Evolutionary conservation across 2,888 invertebrate genomes (phyloP).

Genomic region (Prosopocoilus inquinatus): DNA sequence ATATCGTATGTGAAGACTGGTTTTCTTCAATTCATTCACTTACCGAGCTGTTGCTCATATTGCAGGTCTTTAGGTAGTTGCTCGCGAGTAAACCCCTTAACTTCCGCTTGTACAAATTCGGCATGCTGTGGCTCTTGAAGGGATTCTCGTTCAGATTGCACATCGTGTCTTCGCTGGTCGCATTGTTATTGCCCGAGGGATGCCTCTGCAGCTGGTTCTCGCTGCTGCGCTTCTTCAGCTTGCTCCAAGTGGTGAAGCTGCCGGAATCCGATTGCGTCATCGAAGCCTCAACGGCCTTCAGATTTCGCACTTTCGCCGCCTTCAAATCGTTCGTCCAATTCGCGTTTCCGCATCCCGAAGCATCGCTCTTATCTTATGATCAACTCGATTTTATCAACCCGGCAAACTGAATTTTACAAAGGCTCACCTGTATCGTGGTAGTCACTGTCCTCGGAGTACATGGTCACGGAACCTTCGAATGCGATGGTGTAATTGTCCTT

Average conservation of each 20-base stretch:
- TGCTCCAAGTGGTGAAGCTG: slow-evolving; percentile 82
- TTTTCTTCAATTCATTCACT: slow-evolving; percentile 36
- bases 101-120: slow-evolving; percentile 64
- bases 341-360: slow-evolving; percentile 37
- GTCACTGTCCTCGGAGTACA: slow-evolving; percentile 83
- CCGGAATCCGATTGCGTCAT: slow-evolving; percentile 88
- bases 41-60: slow-evolving; percentile 69
- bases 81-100: slow-evolving; percentile 55
- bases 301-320: slow-evolving; percentile 29
- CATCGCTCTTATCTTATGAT: slow-evolving; percentile 42
- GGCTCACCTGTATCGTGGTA: slow-evolving; percentile 55
- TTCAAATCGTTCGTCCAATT: slow-evolving; percentile 40
- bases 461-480: slow-evolving; percentile 83
- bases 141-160: slow-evolving; percentile 59
- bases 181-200: slow-evolving; percentile 52
- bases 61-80: slow-evolving; percentile 52
- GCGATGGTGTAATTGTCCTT: slow-evolving; percentile 95
- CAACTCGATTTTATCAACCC: background rate
- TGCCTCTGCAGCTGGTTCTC: slow-evolving; percentile 45
- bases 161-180: slow-evolving; percentile 56
- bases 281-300: slow-evolving; percentile 57
- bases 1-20: background rate
- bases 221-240: slow-evolving; percentile 71
- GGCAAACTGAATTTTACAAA: background rate
- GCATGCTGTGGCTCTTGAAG: slow-evolving; percentile 75